Base-by-base conservation (phyloP, 1,140 invertebrate genomes). In the Arctopsyche grandis region DNA sequence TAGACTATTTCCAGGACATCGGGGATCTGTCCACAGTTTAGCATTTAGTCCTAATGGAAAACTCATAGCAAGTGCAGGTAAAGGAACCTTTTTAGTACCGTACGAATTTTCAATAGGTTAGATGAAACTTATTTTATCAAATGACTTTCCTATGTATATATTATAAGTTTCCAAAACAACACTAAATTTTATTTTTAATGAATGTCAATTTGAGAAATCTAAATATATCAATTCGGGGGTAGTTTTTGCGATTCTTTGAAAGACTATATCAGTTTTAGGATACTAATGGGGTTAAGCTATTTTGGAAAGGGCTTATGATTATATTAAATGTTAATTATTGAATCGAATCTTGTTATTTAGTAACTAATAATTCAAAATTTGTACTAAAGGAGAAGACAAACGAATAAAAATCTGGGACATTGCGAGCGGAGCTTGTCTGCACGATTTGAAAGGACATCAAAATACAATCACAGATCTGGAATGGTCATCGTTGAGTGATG, bases 31-130 rank as follows among this genome's bases (percentile, higher is more conserved):
- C 9, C 93, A 94, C 24, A 90, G 91, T 79, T 86, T 97, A 21
- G 91, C 92, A 52, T 97, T 97, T 86, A 92, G 93, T 86, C 94
- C 94, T 0, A 91, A 93, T 80, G 95, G 94, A n/a, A 91, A 93
- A 86, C 88, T 96, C 58, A 88, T 98, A 63, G 95, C 95, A 4
- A 96, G 94, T 79, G 92, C 88, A 80, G 91, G 91, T 91, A 84
- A 83, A 69, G n/a, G n/a, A n/a, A n/a, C n/a, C n/a, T n/a, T n/a
- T n/a, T n/a, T 82, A 43, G n/a, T n/a, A n/a, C n/a, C n/a, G n/a
- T n/a, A n/a, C n/a, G n/a, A 29, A 12, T 56, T 48, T 48, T n/a
- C 46, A n/a, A 48, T 9, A 9, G 9, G 46, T n/a, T 48, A 9
- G 46, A 9, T n/a, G n/a, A n/a, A n/a, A n/a, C n/a, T n/a, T n/a